Evolutionary conservation across 2,797 vertebrate species (phyloP).

Genomic region (Gallinago solitaria): DNA sequence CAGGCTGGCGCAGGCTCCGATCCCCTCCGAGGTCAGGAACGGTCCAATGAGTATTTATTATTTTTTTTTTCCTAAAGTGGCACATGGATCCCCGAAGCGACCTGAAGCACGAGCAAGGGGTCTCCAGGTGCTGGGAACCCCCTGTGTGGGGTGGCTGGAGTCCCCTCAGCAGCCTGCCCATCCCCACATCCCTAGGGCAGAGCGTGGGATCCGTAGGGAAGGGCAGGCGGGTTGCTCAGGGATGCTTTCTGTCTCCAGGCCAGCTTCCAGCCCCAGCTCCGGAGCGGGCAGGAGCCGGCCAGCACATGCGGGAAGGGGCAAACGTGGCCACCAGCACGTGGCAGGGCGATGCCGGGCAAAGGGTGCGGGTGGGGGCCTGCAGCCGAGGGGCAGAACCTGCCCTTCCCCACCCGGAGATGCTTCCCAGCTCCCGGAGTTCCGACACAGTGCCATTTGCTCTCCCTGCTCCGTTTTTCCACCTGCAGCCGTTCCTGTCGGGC

Average conservation of each 20-base stretch:
- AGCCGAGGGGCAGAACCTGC: accelerated
- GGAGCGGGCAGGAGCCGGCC: neutral
- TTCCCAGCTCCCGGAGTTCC: neutral
- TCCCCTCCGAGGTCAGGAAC: neutral
- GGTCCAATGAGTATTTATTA: neutral
- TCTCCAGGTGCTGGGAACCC: neutral
- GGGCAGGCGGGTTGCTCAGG: neutral
- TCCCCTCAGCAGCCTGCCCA: neutral
- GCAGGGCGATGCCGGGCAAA: too few species aligned
- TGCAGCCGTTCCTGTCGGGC: accelerated
- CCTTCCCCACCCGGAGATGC: neutral
- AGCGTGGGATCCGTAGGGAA: accelerated
- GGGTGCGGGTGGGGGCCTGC: accelerated
- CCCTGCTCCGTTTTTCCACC: neutral
- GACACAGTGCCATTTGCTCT: neutral
- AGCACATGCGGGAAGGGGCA: neutral
- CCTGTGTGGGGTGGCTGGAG: accelerated
- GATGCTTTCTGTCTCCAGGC: neutral
- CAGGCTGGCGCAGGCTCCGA: neutral
- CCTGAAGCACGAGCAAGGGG: neutral
- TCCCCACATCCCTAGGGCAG: accelerated
- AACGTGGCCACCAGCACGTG: neutral
- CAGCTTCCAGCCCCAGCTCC: neutral
- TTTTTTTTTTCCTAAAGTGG: neutral
- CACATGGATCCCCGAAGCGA: neutral